These are phyloP conservation scores for Chiloscyllium plagiosum DNA, from an alignment of 2,113 vertebrate species.

Conservation along the genomic window DNA sequence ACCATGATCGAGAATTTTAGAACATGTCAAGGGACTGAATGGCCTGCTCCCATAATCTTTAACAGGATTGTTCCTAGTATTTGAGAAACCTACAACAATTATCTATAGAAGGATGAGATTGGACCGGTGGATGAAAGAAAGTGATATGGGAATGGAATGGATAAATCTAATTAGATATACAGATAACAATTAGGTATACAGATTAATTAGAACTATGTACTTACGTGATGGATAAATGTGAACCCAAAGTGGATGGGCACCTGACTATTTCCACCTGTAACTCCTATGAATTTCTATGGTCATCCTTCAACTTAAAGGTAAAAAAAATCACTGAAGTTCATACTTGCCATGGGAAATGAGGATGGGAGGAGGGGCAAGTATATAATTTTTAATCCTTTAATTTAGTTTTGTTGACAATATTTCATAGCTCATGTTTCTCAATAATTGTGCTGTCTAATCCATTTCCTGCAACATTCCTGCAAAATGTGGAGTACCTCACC, in stretches of 20 bases:
- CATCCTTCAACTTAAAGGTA: not conserved
- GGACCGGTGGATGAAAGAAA: not conserved
- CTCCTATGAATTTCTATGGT: too few relatives aligned
- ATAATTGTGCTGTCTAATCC: not conserved
- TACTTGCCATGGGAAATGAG: not conserved
- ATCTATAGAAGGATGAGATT: not conserved
- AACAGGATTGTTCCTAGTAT: not conserved
- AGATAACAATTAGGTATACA: too few relatives aligned
- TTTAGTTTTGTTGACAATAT: not conserved
- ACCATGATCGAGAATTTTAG: too few relatives aligned
- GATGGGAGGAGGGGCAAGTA: not conserved
- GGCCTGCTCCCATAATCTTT: too few relatives aligned
- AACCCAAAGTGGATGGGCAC: not conserved
- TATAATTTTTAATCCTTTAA: not conserved
- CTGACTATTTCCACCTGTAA: too few relatives aligned
- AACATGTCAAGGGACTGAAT: too few relatives aligned
- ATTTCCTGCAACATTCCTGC: not conserved
- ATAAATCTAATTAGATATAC: not conserved
- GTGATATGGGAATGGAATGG: not conserved
- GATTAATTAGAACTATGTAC: too few relatives aligned
- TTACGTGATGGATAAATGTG: not conserved
- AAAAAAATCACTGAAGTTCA: not conserved
- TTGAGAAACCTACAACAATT: not conserved
- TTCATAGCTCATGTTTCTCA: not conserved
- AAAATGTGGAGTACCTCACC: not conserved